Conservation (phyloP, 2,888 invertebrate genomes). For the Leptopilina drosophilae region DNA sequence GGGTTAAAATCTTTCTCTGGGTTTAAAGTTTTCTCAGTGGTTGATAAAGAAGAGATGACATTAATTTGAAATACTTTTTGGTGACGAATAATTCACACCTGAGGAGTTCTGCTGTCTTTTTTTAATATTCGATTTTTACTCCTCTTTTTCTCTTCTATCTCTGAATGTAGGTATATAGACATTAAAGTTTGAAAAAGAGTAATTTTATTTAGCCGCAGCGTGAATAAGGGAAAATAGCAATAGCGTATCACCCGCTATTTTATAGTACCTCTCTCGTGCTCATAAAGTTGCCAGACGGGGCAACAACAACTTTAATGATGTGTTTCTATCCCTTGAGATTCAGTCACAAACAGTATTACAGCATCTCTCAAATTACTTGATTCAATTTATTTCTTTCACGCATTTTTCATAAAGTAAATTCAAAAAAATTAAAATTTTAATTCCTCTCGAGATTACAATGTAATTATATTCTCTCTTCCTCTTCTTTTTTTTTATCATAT, state of each 20-base stretch:
- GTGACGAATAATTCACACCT: no score
- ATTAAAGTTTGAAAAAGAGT: neutral
- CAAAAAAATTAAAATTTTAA: neutral
- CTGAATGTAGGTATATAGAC: neutral
- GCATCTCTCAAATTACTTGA: slow-evolving; percentile 6
- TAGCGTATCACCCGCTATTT: slow-evolving; percentile 27
- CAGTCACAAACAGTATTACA: slow-evolving; percentile 11
- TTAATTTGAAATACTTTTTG: no score
- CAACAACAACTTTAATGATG: slow-evolving; percentile 23
- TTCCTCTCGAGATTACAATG: neutral
- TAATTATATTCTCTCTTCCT: neutral
- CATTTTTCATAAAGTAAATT: neutral
- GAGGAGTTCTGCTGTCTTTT: no score
- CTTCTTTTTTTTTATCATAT: no score
- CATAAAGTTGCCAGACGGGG: slow-evolving; percentile 32
- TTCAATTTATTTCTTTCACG: neutral
- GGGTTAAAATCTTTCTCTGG: no score
- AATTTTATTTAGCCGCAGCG: slow-evolving; percentile 8
- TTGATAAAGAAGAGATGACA: no score
- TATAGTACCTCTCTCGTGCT: slow-evolving; percentile 32
- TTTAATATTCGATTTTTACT: neutral
- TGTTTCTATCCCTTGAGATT: slow-evolving; percentile 17
- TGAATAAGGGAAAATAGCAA: slow-evolving; percentile 3
- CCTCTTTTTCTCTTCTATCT: neutral
- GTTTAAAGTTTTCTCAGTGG: no score